phyloP scores from a whole-genome alignment of 2,888 invertebrate species.

The Drosophila kanekoi region DNA sequence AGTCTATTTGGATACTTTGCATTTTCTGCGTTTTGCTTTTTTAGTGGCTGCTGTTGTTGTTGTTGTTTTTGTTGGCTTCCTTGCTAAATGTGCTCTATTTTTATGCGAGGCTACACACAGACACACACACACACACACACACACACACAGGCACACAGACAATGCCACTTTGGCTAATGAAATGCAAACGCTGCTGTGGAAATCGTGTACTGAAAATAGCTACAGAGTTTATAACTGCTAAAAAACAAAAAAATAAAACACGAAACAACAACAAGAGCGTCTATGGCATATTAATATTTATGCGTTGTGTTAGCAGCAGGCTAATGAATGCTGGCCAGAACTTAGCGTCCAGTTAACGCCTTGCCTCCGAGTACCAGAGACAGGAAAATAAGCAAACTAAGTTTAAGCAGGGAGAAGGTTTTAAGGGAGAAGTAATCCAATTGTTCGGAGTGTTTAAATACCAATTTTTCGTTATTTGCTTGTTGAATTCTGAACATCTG shows the following conservation, averaged over 20 bases:
- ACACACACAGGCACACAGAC: conserved; percentile 42
- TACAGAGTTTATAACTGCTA: conserved; percentile 32
- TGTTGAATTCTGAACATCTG: background rate
- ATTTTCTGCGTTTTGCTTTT: conserved; percentile 62
- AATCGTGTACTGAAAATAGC: conserved; percentile 54
- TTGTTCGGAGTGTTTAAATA: background rate
- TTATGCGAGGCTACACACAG: conserved; percentile 48
- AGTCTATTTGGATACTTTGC: conserved; percentile 81
- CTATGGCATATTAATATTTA: conserved; percentile 71
- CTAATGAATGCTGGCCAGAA: conserved; percentile 55
- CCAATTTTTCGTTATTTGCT: background rate
- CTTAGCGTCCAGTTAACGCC: conserved; percentile 10
- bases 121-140: conserved; percentile 31
- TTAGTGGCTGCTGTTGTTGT: conserved; percentile 29
- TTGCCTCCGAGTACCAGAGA: background rate
- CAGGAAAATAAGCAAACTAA: conserved; percentile 1
- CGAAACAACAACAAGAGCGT: conserved; percentile 22
- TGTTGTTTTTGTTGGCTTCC: conserved; percentile 47
- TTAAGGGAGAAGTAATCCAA: background rate
- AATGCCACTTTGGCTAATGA: conserved; percentile 80
- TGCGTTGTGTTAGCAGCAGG: conserved; percentile 49
- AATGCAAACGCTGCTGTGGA: conserved; percentile 71
- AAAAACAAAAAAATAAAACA: conserved; percentile 9
- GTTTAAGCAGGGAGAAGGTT: too few species aligned
- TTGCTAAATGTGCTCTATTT: conserved; percentile 74